Conservation (phyloP, 1,140 invertebrate species). For the Listronotus oregonensis region DNA sequence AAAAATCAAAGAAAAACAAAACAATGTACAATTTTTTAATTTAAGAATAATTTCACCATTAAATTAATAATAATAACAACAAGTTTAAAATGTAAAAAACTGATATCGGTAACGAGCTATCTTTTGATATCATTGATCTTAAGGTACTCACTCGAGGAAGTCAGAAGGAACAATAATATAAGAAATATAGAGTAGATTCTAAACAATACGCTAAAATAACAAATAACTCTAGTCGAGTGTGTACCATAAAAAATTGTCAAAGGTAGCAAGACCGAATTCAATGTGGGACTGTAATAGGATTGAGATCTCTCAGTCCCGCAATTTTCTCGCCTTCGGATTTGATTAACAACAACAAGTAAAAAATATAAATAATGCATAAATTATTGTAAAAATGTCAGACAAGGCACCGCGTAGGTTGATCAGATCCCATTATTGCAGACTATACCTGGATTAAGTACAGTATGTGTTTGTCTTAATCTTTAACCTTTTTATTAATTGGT, state of each 20-base stretch:
- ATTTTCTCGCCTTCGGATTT: constrained; percentile 43
- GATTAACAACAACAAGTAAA: constrained; percentile 45
- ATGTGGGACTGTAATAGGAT: constrained; percentile 37
- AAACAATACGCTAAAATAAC: constrained; percentile 47
- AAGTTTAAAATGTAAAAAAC: constrained; percentile 51
- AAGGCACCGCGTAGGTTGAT: constrained; percentile 21
- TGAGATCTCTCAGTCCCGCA: constrained; percentile 53
- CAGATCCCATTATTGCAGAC: constrained; percentile 27
- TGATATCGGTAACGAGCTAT: constrained; percentile 24
- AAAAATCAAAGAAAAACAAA: constrained; percentile 71
- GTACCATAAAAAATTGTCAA: constrained; percentile 33
- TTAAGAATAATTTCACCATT: constrained; percentile 71
- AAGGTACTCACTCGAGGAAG: constrained; percentile 23
- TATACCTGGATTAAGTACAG: constrained; percentile 16
- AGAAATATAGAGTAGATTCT: constrained; percentile 54
- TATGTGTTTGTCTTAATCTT: constrained; percentile 6
- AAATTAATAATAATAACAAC: constrained; percentile 67
- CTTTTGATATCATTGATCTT: constrained; percentile 12
- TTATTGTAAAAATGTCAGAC: constrained; percentile 38
- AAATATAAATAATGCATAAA: constrained; percentile 46
- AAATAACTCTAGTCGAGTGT: constrained; percentile 50
- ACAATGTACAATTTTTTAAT: constrained; percentile 67
- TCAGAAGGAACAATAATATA: constrained; percentile 49
- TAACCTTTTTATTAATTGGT: neutral
- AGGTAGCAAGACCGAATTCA: constrained; percentile 12